Percentiles rank a stretch among this genome's conserved stretches.
Conservation (phyloP, 2,113 vertebrate species). For the Hyperoodon ampullatus region DNA sequence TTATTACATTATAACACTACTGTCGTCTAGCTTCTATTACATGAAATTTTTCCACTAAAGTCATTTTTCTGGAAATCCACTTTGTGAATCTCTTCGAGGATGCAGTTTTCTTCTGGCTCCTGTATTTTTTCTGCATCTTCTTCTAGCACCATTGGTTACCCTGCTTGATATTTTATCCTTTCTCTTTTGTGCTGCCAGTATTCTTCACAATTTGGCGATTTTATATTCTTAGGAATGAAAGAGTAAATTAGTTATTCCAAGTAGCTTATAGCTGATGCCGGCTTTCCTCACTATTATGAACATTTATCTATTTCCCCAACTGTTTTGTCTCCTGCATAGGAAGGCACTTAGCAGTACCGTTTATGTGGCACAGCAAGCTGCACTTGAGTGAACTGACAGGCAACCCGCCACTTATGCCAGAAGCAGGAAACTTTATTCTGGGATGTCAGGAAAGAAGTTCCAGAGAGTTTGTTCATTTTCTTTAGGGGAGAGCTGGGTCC, state of each 20-base stretch:
- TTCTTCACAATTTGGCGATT: neutral
- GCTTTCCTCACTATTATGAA: neutral
- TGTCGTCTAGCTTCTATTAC: neutral
- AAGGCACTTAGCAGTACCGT: neutral
- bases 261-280: neutral
- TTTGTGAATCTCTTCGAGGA: neutral
- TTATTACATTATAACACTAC: neutral
- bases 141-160: neutral
- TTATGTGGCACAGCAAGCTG: neutral
- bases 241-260: neutral
- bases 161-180: neutral
- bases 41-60: neutral
- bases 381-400: neutral
- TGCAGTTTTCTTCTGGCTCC: neutral
- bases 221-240: neutral
- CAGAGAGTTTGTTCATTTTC: neutral
- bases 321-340: neutral
- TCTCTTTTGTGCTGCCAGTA: neutral
- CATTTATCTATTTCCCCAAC: neutral
- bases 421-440: neutral
- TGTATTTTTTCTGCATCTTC: neutral
- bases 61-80: neutral
- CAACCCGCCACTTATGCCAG: neutral
- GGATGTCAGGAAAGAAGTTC: neutral
- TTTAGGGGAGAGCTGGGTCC: neutral